Evolutionary conservation across 2,888 invertebrate genomes (phyloP), one percentile per base, ranked within the genome.

Genomic region (Drosophila ezoana): DNA sequence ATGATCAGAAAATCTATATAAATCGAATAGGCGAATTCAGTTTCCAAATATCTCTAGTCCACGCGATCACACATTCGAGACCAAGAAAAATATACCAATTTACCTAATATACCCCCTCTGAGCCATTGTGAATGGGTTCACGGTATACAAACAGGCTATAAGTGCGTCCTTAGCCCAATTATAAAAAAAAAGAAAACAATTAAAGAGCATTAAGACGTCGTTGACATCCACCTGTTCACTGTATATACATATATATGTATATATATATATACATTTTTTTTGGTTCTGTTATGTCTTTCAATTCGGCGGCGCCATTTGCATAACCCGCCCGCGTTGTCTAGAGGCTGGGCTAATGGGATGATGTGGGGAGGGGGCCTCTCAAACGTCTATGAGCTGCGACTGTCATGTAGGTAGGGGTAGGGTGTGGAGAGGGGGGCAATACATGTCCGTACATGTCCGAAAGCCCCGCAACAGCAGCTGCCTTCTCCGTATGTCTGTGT

Each of bases 291-390:
- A 20, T 38, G 47, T 11, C 38, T 41, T 62, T 54, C 10, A 47
- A 47, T 71, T 35, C 18, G 59, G 18, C 44, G 40, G 32, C 53
- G 56, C 40, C 65, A 73, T 70, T 73, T 75, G 76, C 71, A 70
- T 75, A 73, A 57, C 40, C 43, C 62, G 40, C 43, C 40, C 20
- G 48, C 66, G 13, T 41, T 37, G 43, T 23, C 38, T 23, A 58
- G 57, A 41, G 44, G 60, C 37, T 32, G 53, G 41, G 18, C 14
- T 41, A 47, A 4, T 11, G 32, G 10, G 11, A 13, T 23, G 23
- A 10, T 18, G 18, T 18, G 23, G 37, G 45, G 40, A 28, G 33
- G 23, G 8, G 8, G 28, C 23, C 20, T 20, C 35, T 20, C 48
- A 20, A 35, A n/a, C 18, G 33, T 4, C 48, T 35, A 35, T 49